Evolutionary conservation across 2,113 vertebrate species (phyloP), one percentile per base, ranked within the genome.

Genomic region (Spheniscus mendiculus): DNA sequence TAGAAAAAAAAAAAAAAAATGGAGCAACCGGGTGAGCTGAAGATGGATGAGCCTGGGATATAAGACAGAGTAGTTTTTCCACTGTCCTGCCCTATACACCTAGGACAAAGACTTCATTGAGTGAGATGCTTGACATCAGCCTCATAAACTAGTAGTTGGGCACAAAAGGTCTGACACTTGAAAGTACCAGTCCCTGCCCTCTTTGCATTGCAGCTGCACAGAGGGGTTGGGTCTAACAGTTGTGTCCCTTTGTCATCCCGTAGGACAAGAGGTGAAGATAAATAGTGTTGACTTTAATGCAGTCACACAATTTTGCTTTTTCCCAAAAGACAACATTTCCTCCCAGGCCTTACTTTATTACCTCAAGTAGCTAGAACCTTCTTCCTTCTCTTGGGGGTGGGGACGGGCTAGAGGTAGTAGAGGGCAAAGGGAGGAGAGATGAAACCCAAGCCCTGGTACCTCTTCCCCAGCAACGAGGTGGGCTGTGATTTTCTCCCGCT

Each of bases 21-120:
- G 97, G 97, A 98, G 98, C 97, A 97, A 97, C 98, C 58, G 98
- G 98, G 97, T 98, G 98, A 99, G 98, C 98, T 83, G 98, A 99
- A 99, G 99, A 99, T 99, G 99, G 99, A 99, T 99, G 99, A 98
- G 98, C 98, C 98, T 99, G 99, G 98, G 99, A 99, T 99, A 99
- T 98, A 98, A 99, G 99, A 98, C 98, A 99, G 98, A 98, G 99
- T 98, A 98, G 99, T 99, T 99, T 99, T 99, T 99, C 99, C 99
- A 99, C 99, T 99, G 98, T 99, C 99, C 98, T 98, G 98, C 99
- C 99, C 98, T 98, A 98, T 98, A 98, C 98, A 99, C 98, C 98
- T 98, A 97, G 98, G 98, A 99, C 99, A 99, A 99, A 99, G 99
- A 96, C 98, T 99, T 99, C 99, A 99, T 99, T 99, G 99, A 99